Evolutionary conservation across 2,888 invertebrate species (phyloP), one percentile per base, ranked within the genome.

Genomic region (Lithosia quadra): DNA sequence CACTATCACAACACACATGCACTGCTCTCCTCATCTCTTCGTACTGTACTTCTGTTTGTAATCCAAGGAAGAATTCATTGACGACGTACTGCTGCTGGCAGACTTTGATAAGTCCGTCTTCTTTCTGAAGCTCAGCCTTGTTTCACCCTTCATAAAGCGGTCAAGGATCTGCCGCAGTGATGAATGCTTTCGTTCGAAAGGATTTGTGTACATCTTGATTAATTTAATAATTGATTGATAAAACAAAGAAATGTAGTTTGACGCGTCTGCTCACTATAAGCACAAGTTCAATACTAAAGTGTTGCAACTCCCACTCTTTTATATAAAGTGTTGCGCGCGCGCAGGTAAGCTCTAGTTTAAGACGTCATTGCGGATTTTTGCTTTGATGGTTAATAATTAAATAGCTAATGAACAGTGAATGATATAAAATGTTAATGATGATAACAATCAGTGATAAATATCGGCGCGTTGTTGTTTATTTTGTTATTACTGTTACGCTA

Each of bases 121-220:
- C 85, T 87, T 91, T 62, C 87, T 88, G 78, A 94, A 93, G 79
- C 91, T 92, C 3, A 92, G 81, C 62, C 90, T 87, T 15, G 92
- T 86, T 61, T 95, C 95, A 18, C 95, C 95, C 63, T 77, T 82
- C 76, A 96, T 91, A 72, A 97, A 91, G 71, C 95, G 95, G 86
- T 97, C 97, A 82, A 97, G 91, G 83, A 96, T 95, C 85, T 96
- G 96, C 80, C 96, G 95, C 85, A 97, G 94, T 68, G 96, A 96
- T n/a, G 96, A 96, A 87, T 97, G 97, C 81, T 96, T 97, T 79
- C 97, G 95, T 78, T 96, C 96, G 86, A 97, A 96, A 67, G 96
- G 96, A 88, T 97, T 97, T 72, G 96, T 96, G 83, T 96, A 96
- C 97, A 96, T 96, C 63, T 67, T 28, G 39, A 67, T 60, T 28